phyloP scores from a whole-genome alignment of 2,888 invertebrate genomes.

The Platypus cylindrus region DNA sequence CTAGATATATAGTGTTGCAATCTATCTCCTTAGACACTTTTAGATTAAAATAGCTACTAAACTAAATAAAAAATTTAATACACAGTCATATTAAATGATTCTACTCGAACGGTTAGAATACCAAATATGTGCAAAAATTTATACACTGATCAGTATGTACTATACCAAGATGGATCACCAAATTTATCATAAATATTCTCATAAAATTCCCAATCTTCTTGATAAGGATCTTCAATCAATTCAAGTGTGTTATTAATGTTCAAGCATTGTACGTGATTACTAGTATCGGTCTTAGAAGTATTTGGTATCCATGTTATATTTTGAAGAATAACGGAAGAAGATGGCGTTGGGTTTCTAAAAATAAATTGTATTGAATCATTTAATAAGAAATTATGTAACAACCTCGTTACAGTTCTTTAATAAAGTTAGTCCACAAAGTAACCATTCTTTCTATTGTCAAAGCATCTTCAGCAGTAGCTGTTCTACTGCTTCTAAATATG shows the following conservation, averaged over 20 bases:
- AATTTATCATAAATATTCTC: neutral
- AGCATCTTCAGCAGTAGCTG: neutral
- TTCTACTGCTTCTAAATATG: no score
- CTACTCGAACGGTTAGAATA: no score
- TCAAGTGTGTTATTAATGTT: neutral
- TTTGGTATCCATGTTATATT: slow-evolving; percentile 2
- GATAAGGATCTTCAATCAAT: neutral
- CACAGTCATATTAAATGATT: no score
- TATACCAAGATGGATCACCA: neutral
- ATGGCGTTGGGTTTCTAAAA: neutral
- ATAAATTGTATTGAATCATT: no score
- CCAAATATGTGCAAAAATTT: no score
- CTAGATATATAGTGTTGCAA: no score
- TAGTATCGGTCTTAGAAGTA: neutral
- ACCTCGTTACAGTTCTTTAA: no score
- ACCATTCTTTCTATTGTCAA: neutral
- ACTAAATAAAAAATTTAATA: no score
- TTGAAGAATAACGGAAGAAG: neutral
- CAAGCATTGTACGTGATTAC: neutral
- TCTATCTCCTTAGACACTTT: no score
- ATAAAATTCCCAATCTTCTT: neutral
- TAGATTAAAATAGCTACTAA: no score
- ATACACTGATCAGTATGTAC: neutral
- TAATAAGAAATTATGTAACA: no score
- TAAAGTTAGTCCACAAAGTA: slow-evolving; percentile 1